Percentiles rank a stretch among this genome's conserved stretches.
These are phyloP conservation scores for Luscinia luscinia DNA, from an alignment of 2,797 vertebrate genomes.

Conservation along the genomic window DNA sequence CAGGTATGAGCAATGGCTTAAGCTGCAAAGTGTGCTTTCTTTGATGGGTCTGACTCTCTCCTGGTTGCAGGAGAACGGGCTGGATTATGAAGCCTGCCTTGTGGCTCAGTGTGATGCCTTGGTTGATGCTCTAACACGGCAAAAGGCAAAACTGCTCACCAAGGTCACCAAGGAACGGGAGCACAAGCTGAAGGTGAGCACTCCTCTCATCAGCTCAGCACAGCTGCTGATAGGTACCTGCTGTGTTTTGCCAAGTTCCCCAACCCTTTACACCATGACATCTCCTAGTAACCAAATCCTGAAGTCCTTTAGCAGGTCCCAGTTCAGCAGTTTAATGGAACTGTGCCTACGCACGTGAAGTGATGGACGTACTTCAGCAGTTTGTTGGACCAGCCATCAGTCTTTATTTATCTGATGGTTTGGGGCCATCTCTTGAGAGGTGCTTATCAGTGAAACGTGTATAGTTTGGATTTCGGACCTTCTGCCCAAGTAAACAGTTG, in stretches of 20 bases:
- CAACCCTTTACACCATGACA: background rate
- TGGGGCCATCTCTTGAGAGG: background rate
- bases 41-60: background rate
- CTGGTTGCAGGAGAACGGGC: slow-evolving; percentile 87
- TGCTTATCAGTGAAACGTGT: background rate
- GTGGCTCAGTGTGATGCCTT: slow-evolving; percentile 97
- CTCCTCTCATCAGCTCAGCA: background rate
- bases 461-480: background rate
- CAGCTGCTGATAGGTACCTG: background rate
- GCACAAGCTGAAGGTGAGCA: slow-evolving; percentile 92
- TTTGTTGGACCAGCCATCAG: background rate
- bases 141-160: slow-evolving; percentile 97
- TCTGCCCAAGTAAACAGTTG: background rate
- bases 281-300: background rate
- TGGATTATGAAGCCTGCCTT: slow-evolving; percentile 96
- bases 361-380: background rate
- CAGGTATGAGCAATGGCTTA: background rate
- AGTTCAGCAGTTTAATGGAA: background rate
- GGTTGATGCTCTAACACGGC: slow-evolving; percentile 93
- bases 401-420: background rate
- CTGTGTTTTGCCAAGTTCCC: background rate
- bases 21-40: background rate
- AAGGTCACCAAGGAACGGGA: slow-evolving; percentile 98
- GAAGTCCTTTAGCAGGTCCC: background rate
- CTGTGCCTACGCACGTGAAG: background rate